Percentiles rank a stretch among this genome's conserved stretches.
Evolutionary conservation across 2,888 invertebrate species (phyloP).

Genomic region (Malacosoma neustria): DNA sequence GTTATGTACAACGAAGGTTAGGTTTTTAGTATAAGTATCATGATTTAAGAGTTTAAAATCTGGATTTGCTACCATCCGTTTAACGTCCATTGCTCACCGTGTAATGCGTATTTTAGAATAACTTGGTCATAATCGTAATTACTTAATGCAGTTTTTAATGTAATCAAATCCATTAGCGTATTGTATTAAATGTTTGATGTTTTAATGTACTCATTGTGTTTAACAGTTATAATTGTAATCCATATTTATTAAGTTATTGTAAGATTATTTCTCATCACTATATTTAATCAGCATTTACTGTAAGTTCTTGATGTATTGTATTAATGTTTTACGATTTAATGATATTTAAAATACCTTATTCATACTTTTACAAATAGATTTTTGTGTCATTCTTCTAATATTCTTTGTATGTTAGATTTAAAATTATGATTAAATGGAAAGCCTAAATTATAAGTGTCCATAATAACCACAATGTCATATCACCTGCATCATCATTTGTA

Average conservation of each 20-base stretch:
- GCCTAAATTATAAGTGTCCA: neutral
- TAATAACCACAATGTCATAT: neutral
- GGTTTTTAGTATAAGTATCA: conserved; percentile 2
- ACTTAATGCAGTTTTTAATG: conserved; percentile 18
- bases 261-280: neutral
- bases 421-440: neutral
- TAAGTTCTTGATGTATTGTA: neutral
- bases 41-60: conserved; percentile 13
- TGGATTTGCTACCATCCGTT: conserved; percentile 8
- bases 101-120: neutral
- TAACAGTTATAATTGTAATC: neutral
- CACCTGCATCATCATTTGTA: neutral
- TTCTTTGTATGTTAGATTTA: neutral
- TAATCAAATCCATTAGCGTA: conserved; percentile 7
- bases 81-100: conserved; percentile 5
- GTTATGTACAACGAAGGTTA: conserved; percentile 58
- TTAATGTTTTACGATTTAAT: neutral
- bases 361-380: neutral
- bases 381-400: neutral
- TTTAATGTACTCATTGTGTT: neutral
- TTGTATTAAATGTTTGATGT: conserved; percentile 5
- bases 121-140: neutral
- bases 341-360: neutral
- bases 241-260: neutral
- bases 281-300: too few species aligned